A percentile compares a stretch with the other conserved stretches of the same genome.
These are phyloP conservation scores for Rafetus swinhoei DNA, from an alignment of 2,113 vertebrate genomes.

Conservation along the genomic window DNA sequence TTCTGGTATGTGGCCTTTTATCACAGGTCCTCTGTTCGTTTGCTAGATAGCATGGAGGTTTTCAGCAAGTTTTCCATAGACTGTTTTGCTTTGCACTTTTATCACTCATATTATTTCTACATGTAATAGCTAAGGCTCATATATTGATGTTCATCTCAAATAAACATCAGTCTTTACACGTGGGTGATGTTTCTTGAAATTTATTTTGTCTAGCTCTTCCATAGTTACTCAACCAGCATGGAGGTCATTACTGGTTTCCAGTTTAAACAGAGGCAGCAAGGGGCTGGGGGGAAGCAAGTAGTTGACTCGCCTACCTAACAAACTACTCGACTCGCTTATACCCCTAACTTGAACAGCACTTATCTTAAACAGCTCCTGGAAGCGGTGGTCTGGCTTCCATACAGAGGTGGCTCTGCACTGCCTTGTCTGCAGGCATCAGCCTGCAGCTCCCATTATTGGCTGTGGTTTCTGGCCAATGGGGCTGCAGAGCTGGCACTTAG, in stretches of 20 bases:
- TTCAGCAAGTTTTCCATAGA: neutral
- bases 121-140: constrained; percentile 31
- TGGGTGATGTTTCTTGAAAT: constrained; percentile 57
- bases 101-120: constrained; percentile 30
- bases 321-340: too few species aligned
- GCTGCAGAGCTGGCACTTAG: too few species aligned
- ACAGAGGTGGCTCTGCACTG: too few species aligned
- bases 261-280: neutral
- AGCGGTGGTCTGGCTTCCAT: too few species aligned
- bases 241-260: neutral
- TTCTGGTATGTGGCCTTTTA: neutral
- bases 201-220: neutral
- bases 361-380: too few species aligned
- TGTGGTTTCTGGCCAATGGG: too few species aligned
- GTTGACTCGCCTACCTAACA: too few species aligned
- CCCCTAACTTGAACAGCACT: too few species aligned
- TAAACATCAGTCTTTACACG: constrained; percentile 69
- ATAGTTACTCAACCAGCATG: constrained; percentile 50
- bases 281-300: too few species aligned
- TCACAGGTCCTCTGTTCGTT: neutral
- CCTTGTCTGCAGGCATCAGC: too few species aligned
- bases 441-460: too few species aligned
- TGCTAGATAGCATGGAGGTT: neutral
- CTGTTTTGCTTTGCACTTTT: constrained; percentile 49
- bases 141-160: constrained; percentile 64